These are phyloP conservation scores for Tor tambroides DNA, from an alignment of 2,113 vertebrate species.

Conservation along the genomic window DNA sequence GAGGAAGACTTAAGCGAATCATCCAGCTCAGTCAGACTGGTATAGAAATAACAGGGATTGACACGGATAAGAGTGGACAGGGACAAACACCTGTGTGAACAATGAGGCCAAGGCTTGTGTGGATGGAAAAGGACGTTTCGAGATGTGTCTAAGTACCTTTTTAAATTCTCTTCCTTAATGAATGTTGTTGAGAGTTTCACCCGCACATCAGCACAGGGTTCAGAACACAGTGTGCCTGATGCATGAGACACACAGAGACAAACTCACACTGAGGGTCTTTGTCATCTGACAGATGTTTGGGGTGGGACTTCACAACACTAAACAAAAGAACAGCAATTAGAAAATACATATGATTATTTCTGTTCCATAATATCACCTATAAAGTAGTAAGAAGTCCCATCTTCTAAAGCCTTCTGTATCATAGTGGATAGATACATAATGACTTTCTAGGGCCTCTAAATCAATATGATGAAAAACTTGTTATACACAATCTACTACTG, in stretches of 20 bases:
- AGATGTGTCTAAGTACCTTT: neutral
- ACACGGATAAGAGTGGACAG: neutral
- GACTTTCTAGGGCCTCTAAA: too few relatives aligned
- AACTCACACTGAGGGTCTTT: slow-evolving; percentile 39
- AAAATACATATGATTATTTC: neutral
- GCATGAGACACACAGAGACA: slow-evolving; percentile 25
- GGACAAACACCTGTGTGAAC: too few relatives aligned
- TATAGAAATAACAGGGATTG: neutral
- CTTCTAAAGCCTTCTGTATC: neutral
- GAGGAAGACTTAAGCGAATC: neutral
- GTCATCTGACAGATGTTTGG: slow-evolving; percentile 52
- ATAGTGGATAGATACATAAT: too few relatives aligned
- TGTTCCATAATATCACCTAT: neutral
- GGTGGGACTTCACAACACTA: neutral
- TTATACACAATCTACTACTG: too few relatives aligned
- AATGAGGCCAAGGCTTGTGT: neutral
- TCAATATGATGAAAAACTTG: too few relatives aligned
- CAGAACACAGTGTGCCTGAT: slow-evolving; percentile 52
- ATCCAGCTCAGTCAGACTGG: neutral
- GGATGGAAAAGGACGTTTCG: neutral
- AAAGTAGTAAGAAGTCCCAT: neutral
- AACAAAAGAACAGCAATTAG: neutral
- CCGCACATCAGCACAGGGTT: neutral
- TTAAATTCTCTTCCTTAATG: neutral
- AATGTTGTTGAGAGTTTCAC: neutral